Percentiles rank a stretch among this genome's conserved stretches.
These are phyloP conservation scores for Alces alces DNA, from an alignment of 2,113 vertebrate species.

Conservation along the genomic window DNA sequence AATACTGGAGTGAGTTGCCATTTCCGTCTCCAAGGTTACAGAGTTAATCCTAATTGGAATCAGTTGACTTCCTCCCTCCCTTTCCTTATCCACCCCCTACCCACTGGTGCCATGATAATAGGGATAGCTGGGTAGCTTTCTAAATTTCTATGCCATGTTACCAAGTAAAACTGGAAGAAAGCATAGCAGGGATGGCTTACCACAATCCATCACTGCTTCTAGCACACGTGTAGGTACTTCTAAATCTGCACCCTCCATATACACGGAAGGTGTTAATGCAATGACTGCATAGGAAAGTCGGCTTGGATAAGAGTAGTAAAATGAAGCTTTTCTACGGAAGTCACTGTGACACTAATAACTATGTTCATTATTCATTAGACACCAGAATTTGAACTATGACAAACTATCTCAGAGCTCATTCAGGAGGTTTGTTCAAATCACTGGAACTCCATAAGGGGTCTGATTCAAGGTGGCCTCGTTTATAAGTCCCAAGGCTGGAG, in stretches of 20 bases:
- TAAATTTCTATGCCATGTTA: background rate
- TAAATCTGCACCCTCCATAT: background rate
- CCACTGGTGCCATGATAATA: background rate
- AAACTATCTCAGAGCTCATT: conserved; percentile 17
- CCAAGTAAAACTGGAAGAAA: background rate
- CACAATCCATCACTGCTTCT: background rate
- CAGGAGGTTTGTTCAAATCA: conserved; percentile 29
- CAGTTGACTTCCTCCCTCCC: background rate
- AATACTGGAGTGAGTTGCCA: background rate
- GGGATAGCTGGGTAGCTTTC: background rate
- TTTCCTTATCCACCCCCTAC: background rate
- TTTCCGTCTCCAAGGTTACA: background rate
- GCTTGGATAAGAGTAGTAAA: background rate
- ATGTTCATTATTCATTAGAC: conserved; percentile 27
- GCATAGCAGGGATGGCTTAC: background rate
- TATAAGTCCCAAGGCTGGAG: background rate
- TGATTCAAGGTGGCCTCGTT: conserved; percentile 48
- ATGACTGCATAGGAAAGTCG: background rate
- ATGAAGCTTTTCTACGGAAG: background rate
- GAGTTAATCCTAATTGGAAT: background rate
- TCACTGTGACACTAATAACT: conserved; percentile 23
- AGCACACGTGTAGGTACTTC: background rate
- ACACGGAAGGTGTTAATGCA: background rate
- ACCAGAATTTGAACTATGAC: background rate
- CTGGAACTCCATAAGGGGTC: background rate